A percentile compares a stretch with the other conserved stretches of the same genome.
Conservation (phyloP, 2,888 invertebrate species). For the Hydroisotoma schaefferi region DNA sequence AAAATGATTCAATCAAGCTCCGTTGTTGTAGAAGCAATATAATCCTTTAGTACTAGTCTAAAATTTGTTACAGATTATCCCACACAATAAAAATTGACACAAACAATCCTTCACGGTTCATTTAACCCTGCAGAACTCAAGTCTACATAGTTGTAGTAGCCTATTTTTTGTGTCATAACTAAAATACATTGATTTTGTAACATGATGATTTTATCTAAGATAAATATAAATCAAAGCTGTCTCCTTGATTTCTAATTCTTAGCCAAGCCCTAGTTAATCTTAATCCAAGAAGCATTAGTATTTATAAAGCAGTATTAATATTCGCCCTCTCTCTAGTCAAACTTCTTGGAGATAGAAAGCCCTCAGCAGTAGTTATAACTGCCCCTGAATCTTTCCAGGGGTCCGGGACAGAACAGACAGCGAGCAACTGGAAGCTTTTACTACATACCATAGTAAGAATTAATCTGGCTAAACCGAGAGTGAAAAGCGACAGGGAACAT, state of each 20-base stretch:
- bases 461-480: background rate
- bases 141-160: too few relatives aligned
- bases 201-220: too few relatives aligned
- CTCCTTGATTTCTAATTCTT: background rate
- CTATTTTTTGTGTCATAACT: background rate
- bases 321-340: too few relatives aligned
- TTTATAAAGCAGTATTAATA: too few relatives aligned
- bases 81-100: constrained; percentile 2
- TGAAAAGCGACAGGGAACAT: constrained; percentile 22
- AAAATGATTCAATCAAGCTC: background rate
- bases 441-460: background rate
- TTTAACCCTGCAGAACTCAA: background rate
- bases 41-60: background rate
- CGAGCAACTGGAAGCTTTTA: background rate
- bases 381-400: constrained; percentile 38
- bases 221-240: background rate
- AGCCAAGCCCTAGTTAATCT: constrained; percentile 4
- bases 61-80: background rate
- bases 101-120: constrained; percentile 3
- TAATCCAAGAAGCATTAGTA: constrained; percentile 4
- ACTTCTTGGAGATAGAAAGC: too few relatives aligned
- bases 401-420: constrained; percentile 11
- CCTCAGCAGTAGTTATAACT: too few relatives aligned
- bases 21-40: too few relatives aligned
- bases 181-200: too few relatives aligned